Evolutionary conservation across 2,888 invertebrate genomes (phyloP), one percentile per base, ranked within the genome.

Genomic region (Pachymerium ferrugineum): DNA sequence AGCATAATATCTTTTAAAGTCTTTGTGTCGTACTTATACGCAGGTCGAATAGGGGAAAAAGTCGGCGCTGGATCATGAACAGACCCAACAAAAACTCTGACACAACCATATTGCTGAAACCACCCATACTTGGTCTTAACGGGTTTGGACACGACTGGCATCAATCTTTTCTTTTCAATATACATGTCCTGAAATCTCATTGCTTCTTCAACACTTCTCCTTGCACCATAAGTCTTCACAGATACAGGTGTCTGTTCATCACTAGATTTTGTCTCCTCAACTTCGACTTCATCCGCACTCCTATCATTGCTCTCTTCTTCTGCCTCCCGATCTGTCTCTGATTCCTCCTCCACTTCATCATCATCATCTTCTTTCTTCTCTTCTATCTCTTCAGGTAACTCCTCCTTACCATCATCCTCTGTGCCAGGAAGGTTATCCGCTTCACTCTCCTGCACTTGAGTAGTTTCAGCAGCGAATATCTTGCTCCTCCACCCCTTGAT

Each of bases 401-500:
- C 4, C 38, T 16, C 16, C 16, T 38, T 12, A 10, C 4, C 4
- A 16, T 38, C 38, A 1, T 2, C n/a, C 2, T 38, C n/a, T n/a
- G n/a, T n/a, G n/a, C n/a, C n/a, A n/a, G n/a, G n/a, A n/a, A n/a
- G n/a, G n/a, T n/a, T n/a, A n/a, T 28, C 12, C 28, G 28, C 6
- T 38, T 3, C n/a, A 38, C 38, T 38, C 38, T 38, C 67, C 67
- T n/a, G n/a, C n/a, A n/a, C n/a, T n/a, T n/a, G n/a, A 4, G 73
- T 73, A 8, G 73, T 73, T 28, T 74, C 74, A 3, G 70, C 70
- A 3, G 70, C 73, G 69, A 76, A 76, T 5, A 72, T 30, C 70
- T 76, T 76, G 28, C 75, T 47, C n/a, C 75, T 22, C 76, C 76
- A 76, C 0, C 83, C 83, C 78, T 83, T 83, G 70, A 83, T 82